Base-by-base conservation (phyloP, 2,797 vertebrate species). In the Pseudochaenichthys georgianus region DNA sequence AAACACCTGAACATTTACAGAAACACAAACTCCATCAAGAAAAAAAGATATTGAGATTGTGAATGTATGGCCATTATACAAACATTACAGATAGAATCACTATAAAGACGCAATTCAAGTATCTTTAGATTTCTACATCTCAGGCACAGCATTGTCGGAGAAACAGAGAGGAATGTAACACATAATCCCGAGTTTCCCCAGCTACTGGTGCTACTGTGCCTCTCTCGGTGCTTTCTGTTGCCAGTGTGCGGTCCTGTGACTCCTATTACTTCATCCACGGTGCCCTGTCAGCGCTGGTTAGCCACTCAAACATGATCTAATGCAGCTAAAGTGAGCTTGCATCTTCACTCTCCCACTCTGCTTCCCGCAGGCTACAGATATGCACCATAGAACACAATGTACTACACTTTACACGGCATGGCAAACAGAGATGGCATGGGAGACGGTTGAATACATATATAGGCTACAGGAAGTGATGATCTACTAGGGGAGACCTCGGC, bases 281-380 rank as follows among this genome's bases (percentile, higher is more conserved):
- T 19, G 65, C 55, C 45, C 74, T 62, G 80, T 75, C 79, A 83
- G 64, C 41, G 9, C 11, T 4, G 43, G 59, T 77, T 70, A 83
- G 66, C 53, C 72, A 64, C 80, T 85, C 71, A 78, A 51, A 83
- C 74, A 79, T 83, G 85, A 91, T 78, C 77, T 88, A 75, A 92
- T 85, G 72, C 78, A 82, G 75, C 57, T 28, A 42, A 80, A 79
- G 80, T 70, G 73, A 78, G 82, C 62, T 67, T 21, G 17, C 48
- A 76, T 88, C 84, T 70, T 57, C 13, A 13, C 71, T 70, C 41
- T 28, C 57, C 46, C 34, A 1, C 53, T 70, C n/a, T 3, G 3
- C 5, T 54, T 64, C 76, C 82, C 3, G 54, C 82, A 66, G 90
- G 90, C 88, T 0, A 62, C 21, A 1, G 64, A 34, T 41, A n/a